These are phyloP conservation scores for Bursaphelenchus okinawaensis DNA, from an alignment of 2,888 invertebrate genomes.

Conservation along the genomic window DNA sequence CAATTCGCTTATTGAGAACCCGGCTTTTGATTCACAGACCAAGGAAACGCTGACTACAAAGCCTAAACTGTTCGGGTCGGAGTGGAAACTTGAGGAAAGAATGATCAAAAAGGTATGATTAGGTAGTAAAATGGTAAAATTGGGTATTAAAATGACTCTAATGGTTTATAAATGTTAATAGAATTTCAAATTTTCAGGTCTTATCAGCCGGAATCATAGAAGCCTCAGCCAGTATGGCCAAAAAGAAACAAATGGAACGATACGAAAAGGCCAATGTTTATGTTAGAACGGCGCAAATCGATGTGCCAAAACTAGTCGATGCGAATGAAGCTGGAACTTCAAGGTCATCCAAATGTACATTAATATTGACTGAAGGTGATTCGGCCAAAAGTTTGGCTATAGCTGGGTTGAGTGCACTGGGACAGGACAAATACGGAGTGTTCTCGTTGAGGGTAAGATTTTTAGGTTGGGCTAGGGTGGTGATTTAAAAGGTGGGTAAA, in stretches of 20 bases:
- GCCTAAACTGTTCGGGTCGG: conserved; percentile 88
- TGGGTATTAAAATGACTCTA: too few species aligned
- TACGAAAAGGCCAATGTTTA: conserved; percentile 74
- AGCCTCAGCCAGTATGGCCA: conserved; percentile 85
- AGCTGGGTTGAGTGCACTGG: conserved; percentile 80
- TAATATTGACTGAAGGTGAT: conserved; percentile 99
- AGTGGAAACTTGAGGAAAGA: conserved; percentile 73
- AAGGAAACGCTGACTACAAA: conserved; percentile 98
- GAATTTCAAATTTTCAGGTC: conserved; percentile 20
- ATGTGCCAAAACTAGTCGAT: conserved; percentile 83
- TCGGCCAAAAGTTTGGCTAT: conserved; percentile 97
- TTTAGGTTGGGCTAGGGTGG: too few species aligned
- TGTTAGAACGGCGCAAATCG: conserved; percentile 78
- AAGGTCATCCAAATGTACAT: conserved; percentile 80
- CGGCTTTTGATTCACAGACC: conserved; percentile 98
- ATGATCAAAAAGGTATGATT: conserved; percentile 63
- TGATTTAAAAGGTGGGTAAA: too few species aligned
- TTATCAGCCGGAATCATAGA: conserved; percentile 80
- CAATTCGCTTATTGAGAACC: conserved; percentile 95
- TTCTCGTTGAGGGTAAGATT: conserved; percentile 79
- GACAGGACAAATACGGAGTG: conserved; percentile 69
- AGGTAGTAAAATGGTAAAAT: background rate
- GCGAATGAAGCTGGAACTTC: conserved; percentile 90
- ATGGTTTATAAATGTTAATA: too few species aligned
- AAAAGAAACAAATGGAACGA: conserved; percentile 76